A percentile compares a stretch with the other conserved stretches of the same genome.
These are phyloP conservation scores for Drepana falcataria DNA, from an alignment of 2,888 invertebrate species.

Conservation along the genomic window DNA sequence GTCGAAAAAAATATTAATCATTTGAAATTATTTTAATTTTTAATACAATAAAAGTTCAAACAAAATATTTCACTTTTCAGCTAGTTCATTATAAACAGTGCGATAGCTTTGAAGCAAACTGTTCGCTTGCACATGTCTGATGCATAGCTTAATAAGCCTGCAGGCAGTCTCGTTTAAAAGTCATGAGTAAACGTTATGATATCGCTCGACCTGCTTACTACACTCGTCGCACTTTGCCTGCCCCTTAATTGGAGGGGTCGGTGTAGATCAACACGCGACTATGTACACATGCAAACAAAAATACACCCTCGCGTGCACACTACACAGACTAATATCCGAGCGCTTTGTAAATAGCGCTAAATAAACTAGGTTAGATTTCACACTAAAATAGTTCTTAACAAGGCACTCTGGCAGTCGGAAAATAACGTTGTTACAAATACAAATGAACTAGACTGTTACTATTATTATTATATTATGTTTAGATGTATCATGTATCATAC, in stretches of 20 bases:
- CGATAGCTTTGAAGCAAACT: constrained; percentile 10
- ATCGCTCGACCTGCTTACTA: constrained; percentile 65
- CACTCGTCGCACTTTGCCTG: constrained; percentile 64
- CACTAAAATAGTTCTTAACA: constrained; percentile 58
- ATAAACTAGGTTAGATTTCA: constrained; percentile 57
- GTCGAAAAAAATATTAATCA: no score
- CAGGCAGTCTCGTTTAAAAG: constrained; percentile 57
- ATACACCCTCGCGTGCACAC: constrained; percentile 36
- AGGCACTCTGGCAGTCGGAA: constrained; percentile 28
- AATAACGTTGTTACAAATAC: constrained; percentile 15
- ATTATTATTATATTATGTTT: no score
- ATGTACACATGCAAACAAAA: constrained; percentile 49
- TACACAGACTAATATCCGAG: constrained; percentile 40
- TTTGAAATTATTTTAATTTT: no score
- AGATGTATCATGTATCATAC: no score
- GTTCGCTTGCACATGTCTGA: constrained; percentile 29
- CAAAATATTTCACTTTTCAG: no score
- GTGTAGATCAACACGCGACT: constrained; percentile 56
- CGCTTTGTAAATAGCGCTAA: constrained; percentile 37
- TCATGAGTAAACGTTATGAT: constrained; percentile 66
- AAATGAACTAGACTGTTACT: background rate
- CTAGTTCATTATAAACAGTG: no score
- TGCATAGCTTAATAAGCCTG: constrained; percentile 46
- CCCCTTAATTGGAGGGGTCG: constrained; percentile 70
- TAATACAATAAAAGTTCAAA: no score